phyloP scores from a whole-genome alignment of 1,140 invertebrate species.

The Scaptomyza montana region DNA sequence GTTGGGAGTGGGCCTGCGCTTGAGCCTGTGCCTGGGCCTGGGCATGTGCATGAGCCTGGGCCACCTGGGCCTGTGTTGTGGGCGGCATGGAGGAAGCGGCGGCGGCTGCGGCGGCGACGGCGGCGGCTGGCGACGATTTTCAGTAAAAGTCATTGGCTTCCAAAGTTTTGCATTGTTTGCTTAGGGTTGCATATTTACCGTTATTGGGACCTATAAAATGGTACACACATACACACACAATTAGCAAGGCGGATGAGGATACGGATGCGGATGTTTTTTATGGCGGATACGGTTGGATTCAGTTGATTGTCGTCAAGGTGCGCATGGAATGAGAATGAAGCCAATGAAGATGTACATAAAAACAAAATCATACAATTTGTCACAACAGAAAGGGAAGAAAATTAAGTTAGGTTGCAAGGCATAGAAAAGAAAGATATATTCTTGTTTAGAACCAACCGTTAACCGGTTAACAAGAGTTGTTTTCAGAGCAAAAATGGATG shows the following conservation, averaged over 20 bases:
- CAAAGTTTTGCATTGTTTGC: constrained; percentile 96
- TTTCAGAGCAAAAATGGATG: too few relatives aligned
- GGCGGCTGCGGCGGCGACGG: constrained; percentile 58
- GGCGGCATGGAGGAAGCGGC: constrained; percentile 61
- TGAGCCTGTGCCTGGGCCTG: constrained; percentile 54
- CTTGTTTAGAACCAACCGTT: too few relatives aligned
- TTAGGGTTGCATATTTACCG: constrained; percentile 95
- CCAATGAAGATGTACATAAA: constrained; percentile 34
- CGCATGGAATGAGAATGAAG: constrained; percentile 40
- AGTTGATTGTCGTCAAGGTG: background rate
- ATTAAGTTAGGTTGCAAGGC: background rate
- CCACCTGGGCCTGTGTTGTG: constrained; percentile 65
- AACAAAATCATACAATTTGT: constrained; percentile 6
- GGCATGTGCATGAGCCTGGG: constrained; percentile 42
- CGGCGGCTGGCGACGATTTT: constrained; percentile 87
- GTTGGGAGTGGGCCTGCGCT: constrained; percentile 1
- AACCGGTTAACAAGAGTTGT: too few relatives aligned
- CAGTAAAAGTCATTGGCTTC: constrained; percentile 97
- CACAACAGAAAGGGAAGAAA: too few relatives aligned
- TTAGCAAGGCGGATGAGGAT: constrained; percentile 66
- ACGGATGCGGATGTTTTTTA: constrained; percentile 5
- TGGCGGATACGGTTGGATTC: constrained; percentile 1
- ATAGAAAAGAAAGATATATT: background rate
- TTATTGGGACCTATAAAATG: constrained; percentile 86
- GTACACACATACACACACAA: constrained; percentile 54